Conservation (phyloP, 2,888 invertebrate species). For the Heliconius cydno region DNA sequence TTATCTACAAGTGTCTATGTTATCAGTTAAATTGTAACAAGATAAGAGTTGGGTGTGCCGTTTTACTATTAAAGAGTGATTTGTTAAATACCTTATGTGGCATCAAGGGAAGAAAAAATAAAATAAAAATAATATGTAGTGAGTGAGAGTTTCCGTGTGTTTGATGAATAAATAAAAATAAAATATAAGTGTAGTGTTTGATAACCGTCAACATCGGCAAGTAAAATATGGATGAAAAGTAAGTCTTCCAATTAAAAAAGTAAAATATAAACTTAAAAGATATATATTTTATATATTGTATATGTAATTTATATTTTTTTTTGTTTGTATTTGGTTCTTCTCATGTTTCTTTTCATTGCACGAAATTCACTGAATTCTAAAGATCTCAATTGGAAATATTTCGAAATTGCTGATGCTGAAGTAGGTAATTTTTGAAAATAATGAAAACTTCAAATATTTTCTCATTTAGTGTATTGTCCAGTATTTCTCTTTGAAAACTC, state of each 20-base stretch:
- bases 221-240: conserved; percentile 39
- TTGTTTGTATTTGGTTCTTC: not conserved
- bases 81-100: conserved; percentile 2
- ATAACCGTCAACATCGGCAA: not conserved
- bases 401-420: conserved; percentile 9
- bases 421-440: not conserved
- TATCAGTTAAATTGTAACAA: conserved; percentile 38
- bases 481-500: not conserved
- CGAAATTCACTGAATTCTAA: not conserved
- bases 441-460: conserved; percentile 5
- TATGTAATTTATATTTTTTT: not conserved
- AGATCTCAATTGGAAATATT: conserved; percentile 8
- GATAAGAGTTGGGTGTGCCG: conserved; percentile 41
- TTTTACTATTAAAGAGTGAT: conserved; percentile 19
- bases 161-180: not conserved
- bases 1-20: conserved; percentile 35
- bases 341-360: not conserved
- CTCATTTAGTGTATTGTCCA: conserved; percentile 16
- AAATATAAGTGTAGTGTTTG: conserved; percentile 1
- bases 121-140: conserved; percentile 3
- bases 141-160: not conserved
- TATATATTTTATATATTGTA: not conserved
- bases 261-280: conserved; percentile 5
- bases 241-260: conserved; percentile 23
- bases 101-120: not conserved